Evolutionary conservation across 2,113 vertebrate species (phyloP).

Genomic region (Rhabdomys dilectus): DNA sequence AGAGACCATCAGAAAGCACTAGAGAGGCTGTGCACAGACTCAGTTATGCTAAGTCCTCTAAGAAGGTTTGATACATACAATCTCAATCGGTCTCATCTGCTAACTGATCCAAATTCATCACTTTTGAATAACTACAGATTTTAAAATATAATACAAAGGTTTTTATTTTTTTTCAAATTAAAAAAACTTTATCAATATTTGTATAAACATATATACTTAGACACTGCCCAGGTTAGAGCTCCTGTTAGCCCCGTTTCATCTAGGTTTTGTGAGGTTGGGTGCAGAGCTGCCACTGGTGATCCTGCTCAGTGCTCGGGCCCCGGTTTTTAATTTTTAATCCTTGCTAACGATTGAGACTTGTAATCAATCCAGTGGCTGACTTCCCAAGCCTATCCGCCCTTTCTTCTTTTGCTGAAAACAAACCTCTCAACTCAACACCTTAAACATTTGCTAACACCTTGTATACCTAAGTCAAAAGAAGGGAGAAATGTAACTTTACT

Average conservation of each 20-base stretch:
- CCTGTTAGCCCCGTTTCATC: no score
- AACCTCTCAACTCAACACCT: background rate
- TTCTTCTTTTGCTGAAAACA: constrained; percentile 50
- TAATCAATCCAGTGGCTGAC: constrained; percentile 56
- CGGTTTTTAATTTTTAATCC: constrained; percentile 49
- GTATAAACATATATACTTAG: no score
- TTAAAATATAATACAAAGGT: constrained; percentile 37
- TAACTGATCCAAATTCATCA: constrained; percentile 40
- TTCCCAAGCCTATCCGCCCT: background rate
- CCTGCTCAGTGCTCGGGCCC: no score
- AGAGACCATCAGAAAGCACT: background rate
- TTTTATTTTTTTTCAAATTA: no score
- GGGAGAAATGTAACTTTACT: constrained; percentile 1
- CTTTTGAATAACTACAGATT: constrained; percentile 21
- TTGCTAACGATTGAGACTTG: constrained; percentile 24
- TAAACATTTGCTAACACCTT: constrained; percentile 11
- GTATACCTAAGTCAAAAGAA: constrained; percentile 9
- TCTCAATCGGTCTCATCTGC: constrained; percentile 32
- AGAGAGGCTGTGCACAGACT: background rate
- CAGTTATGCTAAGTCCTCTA: background rate
- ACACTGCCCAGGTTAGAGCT: no score
- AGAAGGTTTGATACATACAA: constrained; percentile 42
- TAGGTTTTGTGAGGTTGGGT: no score
- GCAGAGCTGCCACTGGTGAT: no score
- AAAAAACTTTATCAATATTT: no score